A percentile compares a stretch with the other conserved stretches of the same genome.
Evolutionary conservation across 2,113 vertebrate genomes (phyloP).

Genomic region (Callaeas wilsoni): DNA sequence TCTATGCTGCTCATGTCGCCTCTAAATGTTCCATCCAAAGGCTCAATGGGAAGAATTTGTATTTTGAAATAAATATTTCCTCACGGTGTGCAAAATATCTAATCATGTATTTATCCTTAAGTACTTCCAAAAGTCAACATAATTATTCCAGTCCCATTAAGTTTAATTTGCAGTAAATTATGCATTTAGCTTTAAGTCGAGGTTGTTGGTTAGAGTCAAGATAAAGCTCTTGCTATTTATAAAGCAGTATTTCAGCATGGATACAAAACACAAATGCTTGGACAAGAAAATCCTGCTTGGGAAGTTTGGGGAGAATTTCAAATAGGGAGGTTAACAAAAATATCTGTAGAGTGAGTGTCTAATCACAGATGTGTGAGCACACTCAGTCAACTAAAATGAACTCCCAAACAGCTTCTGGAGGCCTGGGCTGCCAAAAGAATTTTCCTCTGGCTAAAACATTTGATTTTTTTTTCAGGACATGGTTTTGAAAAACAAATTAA

Average conservation of each 20-base stretch:
- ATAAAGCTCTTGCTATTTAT: conserved; percentile 51
- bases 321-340: background rate
- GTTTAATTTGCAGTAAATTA: conserved; percentile 72
- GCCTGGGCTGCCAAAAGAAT: background rate
- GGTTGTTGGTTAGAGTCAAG: conserved; percentile 39
- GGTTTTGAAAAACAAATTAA: background rate
- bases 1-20: conserved; percentile 5
- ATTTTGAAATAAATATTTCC: conserved; percentile 65
- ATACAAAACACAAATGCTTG: conserved; percentile 18
- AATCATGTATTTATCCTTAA: conserved; percentile 70
- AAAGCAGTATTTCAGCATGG: background rate
- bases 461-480: accelerated
- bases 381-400: background rate
- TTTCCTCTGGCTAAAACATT: background rate
- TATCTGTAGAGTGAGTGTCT: background rate
- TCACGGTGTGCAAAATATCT: conserved; percentile 65
- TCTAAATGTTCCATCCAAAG: conserved; percentile 1
- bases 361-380: background rate
- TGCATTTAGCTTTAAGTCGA: conserved; percentile 64
- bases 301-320: conserved; percentile 14
- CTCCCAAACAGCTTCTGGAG: background rate
- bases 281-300: background rate
- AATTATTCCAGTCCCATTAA: conserved; percentile 71
- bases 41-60: conserved; percentile 39
- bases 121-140: conserved; percentile 72